Evolutionary conservation across 2,797 vertebrate genomes (phyloP), one percentile per base, ranked within the genome.

Genomic region (Enteromius afrohamiltoni): DNA sequence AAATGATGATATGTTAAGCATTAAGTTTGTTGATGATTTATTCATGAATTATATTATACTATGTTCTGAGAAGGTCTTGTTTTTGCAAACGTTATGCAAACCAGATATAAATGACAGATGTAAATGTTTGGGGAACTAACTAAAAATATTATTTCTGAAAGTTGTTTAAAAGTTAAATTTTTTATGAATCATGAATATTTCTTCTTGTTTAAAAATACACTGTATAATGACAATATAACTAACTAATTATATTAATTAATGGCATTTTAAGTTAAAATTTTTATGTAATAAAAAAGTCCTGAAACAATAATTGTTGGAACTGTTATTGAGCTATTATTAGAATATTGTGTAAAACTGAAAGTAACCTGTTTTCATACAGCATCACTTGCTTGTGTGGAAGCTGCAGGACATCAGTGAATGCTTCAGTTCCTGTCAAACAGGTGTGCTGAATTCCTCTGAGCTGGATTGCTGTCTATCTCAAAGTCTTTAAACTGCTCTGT

Each of bases 371-470:
- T 76, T 76, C 21, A 23, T 76, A 10, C 21, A 26, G 23, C 37
- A 77, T 4, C 7, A 64, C 23, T 64, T 42, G n/a, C 40, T 10
- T 62, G 76, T 49, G 68, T 47, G 45, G 10, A 37, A 58, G n/a
- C 31, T 49, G 42, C 42, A 11, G 80, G 29, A 23, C 55, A 82
- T 42, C 29, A 21, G 71, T n/a, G 49, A 77, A 68, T 68, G 5
- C 6, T 77, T 83, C 5, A 58, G 73, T 58, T 83, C 31, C 6
- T 76, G n/a, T 67, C n/a, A 77, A 74, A 55, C 45, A 75, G 73
- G 49, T 55, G 73, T 67, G 16, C 17, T 67, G 60, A 83, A 68
- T 76, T 77, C 81, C 73, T 83, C 80, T 51, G 70, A 75, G 70
- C 29, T 75, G 45, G 47, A 75, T 37, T 51, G 34, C 13, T 47